A percentile compares a stretch with the other conserved stretches of the same genome.
Evolutionary conservation across 2,888 invertebrate genomes (phyloP).

Genomic region (Nephrotoma guestfalica): DNA sequence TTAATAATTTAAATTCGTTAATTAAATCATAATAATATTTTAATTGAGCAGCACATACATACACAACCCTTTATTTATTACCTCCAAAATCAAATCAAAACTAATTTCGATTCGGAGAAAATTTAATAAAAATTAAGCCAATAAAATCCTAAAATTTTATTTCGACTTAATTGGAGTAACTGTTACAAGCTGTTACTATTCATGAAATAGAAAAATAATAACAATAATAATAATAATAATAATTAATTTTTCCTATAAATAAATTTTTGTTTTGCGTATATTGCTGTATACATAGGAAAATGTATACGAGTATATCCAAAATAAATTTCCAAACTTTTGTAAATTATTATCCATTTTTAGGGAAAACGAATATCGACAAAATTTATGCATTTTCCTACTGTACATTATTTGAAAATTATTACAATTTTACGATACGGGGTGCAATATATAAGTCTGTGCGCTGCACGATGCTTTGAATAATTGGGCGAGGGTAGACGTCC

Average conservation of each 20-base stretch:
- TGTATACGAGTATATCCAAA: background rate
- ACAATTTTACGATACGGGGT: background rate
- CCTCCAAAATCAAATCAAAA: background rate
- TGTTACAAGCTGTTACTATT: background rate
- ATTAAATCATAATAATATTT: background rate
- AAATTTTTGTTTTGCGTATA: background rate
- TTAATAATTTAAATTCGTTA: background rate
- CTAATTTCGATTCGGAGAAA: background rate
- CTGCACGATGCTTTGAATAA: background rate
- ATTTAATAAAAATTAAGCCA: background rate
- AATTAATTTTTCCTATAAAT: background rate
- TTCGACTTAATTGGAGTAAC: background rate
- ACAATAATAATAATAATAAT: background rate
- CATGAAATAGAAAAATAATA: too few species aligned
- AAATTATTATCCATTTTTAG: background rate
- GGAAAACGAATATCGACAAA: background rate
- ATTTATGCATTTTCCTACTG: background rate
- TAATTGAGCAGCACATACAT: background rate
- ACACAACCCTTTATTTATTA: background rate
- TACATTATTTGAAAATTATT: background rate
- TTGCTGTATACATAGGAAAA: background rate
- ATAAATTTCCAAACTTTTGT: background rate
- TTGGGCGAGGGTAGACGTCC: background rate
- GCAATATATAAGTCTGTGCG: background rate
- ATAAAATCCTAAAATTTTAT: background rate